Base-by-base conservation (phyloP, 1,140 invertebrate species). In the Pachypeltis micranthus region DNA sequence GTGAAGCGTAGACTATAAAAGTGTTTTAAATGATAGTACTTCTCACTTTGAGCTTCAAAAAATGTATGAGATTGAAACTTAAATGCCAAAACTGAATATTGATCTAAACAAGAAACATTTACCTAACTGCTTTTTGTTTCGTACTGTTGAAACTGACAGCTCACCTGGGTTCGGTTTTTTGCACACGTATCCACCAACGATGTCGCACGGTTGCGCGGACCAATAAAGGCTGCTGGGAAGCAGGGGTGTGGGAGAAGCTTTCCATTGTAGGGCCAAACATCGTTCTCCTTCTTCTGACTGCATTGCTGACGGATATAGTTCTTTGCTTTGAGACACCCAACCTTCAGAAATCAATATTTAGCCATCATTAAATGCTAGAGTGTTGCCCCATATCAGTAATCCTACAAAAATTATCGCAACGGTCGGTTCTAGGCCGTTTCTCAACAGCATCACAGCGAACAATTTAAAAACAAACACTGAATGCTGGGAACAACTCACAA, bases 141-240 rank as follows among this genome's bases (percentile, higher is more conserved):
- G 31, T 39, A 39, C 31, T 39, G 7, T 7, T 39, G 31, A 16
- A 39, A 39, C n/a, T 7, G n/a, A 39, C n/a, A 39, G 34, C 34
- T 66, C 68, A 76, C 76, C 74, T 68, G 73, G 66, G 59, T 72
- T 69, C 27, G 69, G 69, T 65, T 71, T 76, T 64, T 75, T 75
- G 73, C 83, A 85, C 1, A 85, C 78, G 71, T 86, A 87, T 1
- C 85, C 84, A 0, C 84, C 83, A 1, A 79, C 76, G 31, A 75
- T 71, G 0, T 72, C 65, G 66, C 83, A 85, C 23, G 75, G 77
- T 64, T 81, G 77, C 0, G 79, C 69, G 2, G 78, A 76, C 83
- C 83, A 85, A 68, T 83, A 84, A 2, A 85, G 69, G 0, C 82
- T 83, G 65, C 81, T 82, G 0, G 83, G 79, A 12, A 81, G 72